Percentiles rank a stretch among this genome's conserved stretches.
Conservation (phyloP, 35 echinoderm and acorn worm species). For the Diadema setosum region DNA sequence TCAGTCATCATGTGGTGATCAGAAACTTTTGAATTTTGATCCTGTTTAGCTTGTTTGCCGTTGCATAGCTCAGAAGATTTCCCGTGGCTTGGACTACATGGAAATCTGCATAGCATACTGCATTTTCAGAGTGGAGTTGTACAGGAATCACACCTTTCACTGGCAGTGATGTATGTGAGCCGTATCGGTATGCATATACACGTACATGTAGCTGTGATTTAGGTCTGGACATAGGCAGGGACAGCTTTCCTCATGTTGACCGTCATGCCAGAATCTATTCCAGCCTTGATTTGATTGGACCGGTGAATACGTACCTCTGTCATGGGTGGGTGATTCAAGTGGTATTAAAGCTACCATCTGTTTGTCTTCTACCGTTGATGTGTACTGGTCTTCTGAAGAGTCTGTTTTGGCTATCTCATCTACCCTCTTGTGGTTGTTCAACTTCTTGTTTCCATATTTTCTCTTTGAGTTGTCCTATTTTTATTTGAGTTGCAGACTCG, state of each 20-base stretch:
- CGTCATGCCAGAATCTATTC: constrained; percentile 21
- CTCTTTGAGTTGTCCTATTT: background rate
- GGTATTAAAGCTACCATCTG: background rate
- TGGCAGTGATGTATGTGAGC: background rate
- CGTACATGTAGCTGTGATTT: background rate
- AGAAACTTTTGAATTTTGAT: background rate
- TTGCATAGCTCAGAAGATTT: background rate
- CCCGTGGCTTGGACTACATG: background rate
- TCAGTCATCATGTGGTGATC: background rate
- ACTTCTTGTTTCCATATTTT: background rate
- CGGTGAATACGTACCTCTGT: too few relatives aligned
- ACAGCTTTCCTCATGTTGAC: background rate
- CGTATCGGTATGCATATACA: too few relatives aligned
- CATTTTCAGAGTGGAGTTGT: background rate
- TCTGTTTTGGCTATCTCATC: background rate
- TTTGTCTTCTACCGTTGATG: background rate
- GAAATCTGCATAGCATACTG: background rate
- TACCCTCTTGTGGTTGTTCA: background rate
- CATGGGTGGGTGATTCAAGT: background rate
- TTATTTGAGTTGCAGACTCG: background rate
- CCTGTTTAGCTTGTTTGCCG: background rate
- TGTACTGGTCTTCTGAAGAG: background rate
- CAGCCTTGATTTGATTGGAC: background rate
- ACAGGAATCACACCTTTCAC: background rate
- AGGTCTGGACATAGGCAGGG: background rate